phyloP scores from a whole-genome alignment of 2,113 vertebrate species.

The Rhegmatorhina hoffmannsi region DNA sequence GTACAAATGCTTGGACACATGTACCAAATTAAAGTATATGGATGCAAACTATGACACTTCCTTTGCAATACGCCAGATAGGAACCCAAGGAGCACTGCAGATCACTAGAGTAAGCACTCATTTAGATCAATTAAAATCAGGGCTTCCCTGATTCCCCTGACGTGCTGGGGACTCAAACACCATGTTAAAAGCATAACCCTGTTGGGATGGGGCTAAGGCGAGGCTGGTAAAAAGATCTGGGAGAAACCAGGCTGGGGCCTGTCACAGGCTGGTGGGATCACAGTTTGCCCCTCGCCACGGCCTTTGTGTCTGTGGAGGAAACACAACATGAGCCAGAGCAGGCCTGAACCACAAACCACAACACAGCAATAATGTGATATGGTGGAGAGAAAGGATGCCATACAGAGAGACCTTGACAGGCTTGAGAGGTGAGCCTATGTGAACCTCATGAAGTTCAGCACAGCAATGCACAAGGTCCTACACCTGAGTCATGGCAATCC shows the following conservation, averaged over 20 bases:
- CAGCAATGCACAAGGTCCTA: background rate
- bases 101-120: background rate
- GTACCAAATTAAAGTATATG: background rate
- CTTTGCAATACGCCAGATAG: background rate
- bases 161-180: too few relatives aligned
- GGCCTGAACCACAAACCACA: too few relatives aligned
- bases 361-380: rapidly evolving
- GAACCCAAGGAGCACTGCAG: background rate
- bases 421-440: background rate
- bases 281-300: rapidly evolving
- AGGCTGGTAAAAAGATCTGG: background rate
- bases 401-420: background rate
- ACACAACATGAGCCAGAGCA: rapidly evolving
- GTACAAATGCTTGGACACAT: rapidly evolving
- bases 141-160: background rate
- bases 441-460: too few relatives aligned
- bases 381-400: background rate
- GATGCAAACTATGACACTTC: background rate
- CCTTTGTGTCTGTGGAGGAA: background rate
- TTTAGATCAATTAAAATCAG: background rate
- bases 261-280: rapidly evolving
- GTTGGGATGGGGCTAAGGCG: rapidly evolving
- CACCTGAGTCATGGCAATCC: too few relatives aligned
- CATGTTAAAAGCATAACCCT: rapidly evolving
- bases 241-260: background rate